Conservation (phyloP, 1,140 invertebrate species). For the Centruroides sculpturatus region DNA sequence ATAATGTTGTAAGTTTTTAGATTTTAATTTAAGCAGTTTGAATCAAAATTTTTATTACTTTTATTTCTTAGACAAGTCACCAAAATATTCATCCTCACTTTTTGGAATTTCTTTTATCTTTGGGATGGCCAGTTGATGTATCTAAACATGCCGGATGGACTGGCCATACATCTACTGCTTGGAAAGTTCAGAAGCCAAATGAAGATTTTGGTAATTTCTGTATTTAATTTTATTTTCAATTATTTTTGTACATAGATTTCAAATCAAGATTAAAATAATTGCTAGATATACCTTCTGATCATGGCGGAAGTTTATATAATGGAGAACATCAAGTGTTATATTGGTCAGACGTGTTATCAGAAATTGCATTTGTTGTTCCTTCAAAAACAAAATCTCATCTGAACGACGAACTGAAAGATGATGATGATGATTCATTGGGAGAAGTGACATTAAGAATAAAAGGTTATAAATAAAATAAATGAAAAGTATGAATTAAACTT, state of each 20-base stretch:
- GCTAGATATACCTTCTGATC: conserved; percentile 26
- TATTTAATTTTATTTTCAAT: background rate
- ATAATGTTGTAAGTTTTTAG: conserved; percentile 50
- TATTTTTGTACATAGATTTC: background rate
- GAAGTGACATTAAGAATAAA: background rate
- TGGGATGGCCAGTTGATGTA: conserved; percentile 76
- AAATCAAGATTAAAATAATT: no score
- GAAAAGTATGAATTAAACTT: no score
- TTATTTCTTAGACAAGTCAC: background rate
- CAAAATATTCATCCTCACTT: conserved; percentile 51
- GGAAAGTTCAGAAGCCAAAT: conserved; percentile 30
- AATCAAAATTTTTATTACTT: background rate
- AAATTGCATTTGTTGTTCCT: conserved; percentile 88
- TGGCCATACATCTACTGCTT: conserved; percentile 66
- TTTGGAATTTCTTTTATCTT: conserved; percentile 57
- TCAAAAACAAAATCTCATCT: conserved; percentile 29
- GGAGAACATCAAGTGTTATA: conserved; percentile 62
- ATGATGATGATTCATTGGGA: conserved; percentile 3
- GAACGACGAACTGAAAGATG: background rate
- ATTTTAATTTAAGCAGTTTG: background rate
- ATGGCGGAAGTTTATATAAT: conserved; percentile 50
- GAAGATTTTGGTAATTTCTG: conserved; percentile 10
- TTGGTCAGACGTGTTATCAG: conserved; percentile 90
- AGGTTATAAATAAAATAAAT: background rate
- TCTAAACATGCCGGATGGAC: conserved; percentile 76